phyloP scores from a whole-genome alignment of 2,113 vertebrate species.

The Hyaena hyaena region DNA sequence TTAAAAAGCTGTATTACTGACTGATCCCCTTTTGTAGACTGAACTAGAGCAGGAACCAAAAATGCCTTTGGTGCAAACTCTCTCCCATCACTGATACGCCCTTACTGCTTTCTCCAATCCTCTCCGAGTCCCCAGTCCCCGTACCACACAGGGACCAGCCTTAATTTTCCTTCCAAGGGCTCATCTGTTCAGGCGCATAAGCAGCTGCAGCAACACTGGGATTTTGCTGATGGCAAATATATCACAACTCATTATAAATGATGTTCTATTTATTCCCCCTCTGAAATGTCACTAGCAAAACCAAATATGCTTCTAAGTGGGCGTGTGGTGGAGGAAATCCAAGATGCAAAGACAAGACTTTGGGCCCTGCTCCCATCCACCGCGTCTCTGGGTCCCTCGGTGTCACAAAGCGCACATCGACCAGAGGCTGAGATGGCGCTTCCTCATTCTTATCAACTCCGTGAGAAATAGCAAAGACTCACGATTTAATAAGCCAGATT shows the following conservation, averaged over 20 bases:
- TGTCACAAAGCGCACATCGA: not conserved
- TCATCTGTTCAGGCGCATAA: not conserved
- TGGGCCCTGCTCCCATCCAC: not conserved
- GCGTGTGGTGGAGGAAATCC: not conserved
- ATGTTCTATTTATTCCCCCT: conserved; percentile 62
- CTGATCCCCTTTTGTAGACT: not conserved
- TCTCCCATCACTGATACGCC: not conserved
- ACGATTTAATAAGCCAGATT: not conserved
- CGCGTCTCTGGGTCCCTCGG: not conserved
- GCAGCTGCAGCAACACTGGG: conserved; percentile 27
- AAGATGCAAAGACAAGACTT: not conserved
- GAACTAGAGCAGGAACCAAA: not conserved
- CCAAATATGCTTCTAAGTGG: not conserved
- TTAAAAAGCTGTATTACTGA: not conserved
- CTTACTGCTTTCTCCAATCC: not conserved
- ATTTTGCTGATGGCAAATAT: conserved; percentile 54
- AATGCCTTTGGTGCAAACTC: not conserved
- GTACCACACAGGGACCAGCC: not conserved
- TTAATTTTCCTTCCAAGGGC: not conserved
- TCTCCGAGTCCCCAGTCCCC: not conserved
- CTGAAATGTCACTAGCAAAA: conserved; percentile 68
- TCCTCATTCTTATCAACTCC: no score
- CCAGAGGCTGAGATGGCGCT: fast-evolving
- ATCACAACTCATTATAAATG: conserved; percentile 44
- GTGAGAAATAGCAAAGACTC: not conserved